Conservation (phyloP, 2,797 vertebrate species). For the Calcarius lapponicus region DNA sequence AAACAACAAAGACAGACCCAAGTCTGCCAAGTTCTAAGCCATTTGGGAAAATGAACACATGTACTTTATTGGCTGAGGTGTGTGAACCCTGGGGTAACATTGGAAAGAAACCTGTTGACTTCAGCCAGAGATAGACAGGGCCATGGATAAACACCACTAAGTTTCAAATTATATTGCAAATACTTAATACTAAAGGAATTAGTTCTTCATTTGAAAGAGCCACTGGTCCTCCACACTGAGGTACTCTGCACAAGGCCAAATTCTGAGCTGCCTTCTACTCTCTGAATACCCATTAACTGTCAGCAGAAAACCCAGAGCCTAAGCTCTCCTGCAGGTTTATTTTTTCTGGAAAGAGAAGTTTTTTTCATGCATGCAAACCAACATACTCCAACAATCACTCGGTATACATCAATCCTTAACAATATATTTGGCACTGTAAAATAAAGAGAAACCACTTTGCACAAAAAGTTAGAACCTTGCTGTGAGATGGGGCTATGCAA, state of each 20-base stretch:
- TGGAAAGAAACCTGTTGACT: constrained; percentile 37
- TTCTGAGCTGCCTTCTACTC: not conserved
- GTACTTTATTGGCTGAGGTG: constrained; percentile 2
- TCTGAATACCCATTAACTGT: not conserved
- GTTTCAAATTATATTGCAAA: constrained; percentile 24
- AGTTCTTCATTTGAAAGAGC: not conserved
- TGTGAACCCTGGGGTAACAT: not conserved
- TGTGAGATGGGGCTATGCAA: not conserved
- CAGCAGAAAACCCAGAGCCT: not conserved
- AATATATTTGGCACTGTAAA: not conserved
- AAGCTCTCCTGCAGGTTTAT: not conserved
- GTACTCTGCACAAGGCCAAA: not conserved
- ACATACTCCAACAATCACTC: not conserved
- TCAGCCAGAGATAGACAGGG: constrained; percentile 8
- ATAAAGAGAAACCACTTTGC: not conserved
- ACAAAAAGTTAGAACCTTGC: not conserved
- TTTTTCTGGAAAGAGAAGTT: constrained; percentile 10
- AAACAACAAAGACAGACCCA: not conserved
- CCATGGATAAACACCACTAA: constrained; percentile 7
- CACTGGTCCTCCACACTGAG: constrained; percentile 16
- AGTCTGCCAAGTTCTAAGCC: not conserved
- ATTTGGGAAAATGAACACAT: constrained; percentile 26
- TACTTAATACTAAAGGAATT: constrained; percentile 65
- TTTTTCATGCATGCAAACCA: not conserved
- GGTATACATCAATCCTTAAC: not conserved